These are phyloP conservation scores for Melipona quadrifasciata DNA, from an alignment of 1,140 invertebrate species.

Conservation along the genomic window DNA sequence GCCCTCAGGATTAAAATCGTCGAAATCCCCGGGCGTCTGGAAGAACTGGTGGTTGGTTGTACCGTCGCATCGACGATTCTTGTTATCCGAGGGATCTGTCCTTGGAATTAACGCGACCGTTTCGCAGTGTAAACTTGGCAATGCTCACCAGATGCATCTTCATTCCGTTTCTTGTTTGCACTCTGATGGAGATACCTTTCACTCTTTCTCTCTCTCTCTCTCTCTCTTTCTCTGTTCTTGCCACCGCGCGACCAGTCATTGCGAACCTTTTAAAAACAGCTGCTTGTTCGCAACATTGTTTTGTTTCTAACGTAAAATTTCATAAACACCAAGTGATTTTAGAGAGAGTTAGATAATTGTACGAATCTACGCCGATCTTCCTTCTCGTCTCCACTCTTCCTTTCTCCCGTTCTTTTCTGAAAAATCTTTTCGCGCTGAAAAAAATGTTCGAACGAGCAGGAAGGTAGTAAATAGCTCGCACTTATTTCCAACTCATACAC, in stretches of 20 bases:
- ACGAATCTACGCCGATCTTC: too few relatives aligned
- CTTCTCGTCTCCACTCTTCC: too few relatives aligned
- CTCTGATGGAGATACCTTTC: not conserved
- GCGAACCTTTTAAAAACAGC: not conserved
- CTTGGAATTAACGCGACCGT: constrained; percentile 40
- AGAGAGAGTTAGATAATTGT: too few relatives aligned
- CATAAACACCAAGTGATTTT: too few relatives aligned
- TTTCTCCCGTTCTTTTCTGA: too few relatives aligned
- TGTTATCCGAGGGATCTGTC: constrained; percentile 42
- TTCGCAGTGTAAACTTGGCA: constrained; percentile 41
- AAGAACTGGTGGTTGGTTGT: constrained; percentile 27
- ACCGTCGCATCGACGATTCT: constrained; percentile 39
- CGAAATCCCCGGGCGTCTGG: constrained; percentile 35
- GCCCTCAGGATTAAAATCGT: constrained; percentile 36
- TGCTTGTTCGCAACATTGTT: not conserved
- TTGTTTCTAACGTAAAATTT: not conserved
- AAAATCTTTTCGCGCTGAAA: too few relatives aligned
- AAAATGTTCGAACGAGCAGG: too few relatives aligned
- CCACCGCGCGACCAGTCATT: not conserved
- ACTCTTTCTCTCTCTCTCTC: too few relatives aligned
- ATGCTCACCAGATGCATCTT: constrained; percentile 39
- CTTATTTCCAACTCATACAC: not conserved
- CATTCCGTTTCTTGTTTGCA: constrained; percentile 36
- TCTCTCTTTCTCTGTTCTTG: not conserved
- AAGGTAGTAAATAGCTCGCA: not conserved